Evolutionary conservation across 2,113 vertebrate genomes (phyloP).

Genomic region (Ifrita kowaldi): DNA sequence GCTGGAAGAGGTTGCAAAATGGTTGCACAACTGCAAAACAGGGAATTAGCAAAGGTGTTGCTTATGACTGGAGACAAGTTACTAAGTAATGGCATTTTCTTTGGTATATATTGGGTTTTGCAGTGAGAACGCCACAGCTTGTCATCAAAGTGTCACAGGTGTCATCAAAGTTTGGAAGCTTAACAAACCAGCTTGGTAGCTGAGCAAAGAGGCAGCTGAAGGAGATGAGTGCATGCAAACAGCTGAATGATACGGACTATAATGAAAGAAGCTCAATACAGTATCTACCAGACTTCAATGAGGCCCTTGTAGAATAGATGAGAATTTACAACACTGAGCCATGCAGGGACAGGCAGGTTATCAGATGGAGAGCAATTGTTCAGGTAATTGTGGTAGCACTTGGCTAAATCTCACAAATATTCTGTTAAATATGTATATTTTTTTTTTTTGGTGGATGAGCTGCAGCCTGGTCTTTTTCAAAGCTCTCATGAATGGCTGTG

Average conservation of each 20-base stretch:
- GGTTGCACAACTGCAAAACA: neutral
- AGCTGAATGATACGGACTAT: neutral
- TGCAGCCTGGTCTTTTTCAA: neutral
- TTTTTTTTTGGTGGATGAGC: neutral
- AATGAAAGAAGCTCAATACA: neutral
- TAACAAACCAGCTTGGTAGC: neutral
- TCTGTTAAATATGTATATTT: neutral
- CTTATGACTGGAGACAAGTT: neutral
- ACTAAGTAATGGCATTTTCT: neutral
- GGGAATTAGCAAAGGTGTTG: neutral
- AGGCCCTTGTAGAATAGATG: neutral
- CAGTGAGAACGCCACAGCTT: neutral
- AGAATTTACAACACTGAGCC: neutral
- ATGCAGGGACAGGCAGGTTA: neutral
- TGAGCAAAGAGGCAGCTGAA: neutral
- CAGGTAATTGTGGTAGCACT: neutral
- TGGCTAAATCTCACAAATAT: neutral
- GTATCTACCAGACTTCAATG: neutral
- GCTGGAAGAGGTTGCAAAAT: neutral
- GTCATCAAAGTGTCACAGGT: too few relatives aligned
- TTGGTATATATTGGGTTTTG: neutral
- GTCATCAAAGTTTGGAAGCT: neutral
- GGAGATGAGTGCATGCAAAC: neutral
- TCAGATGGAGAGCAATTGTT: neutral
- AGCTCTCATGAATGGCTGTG: neutral